A percentile compares a stretch with the other conserved stretches of the same genome.
Conservation (phyloP, 2,888 invertebrate species). For the Drosophila colorata region DNA sequence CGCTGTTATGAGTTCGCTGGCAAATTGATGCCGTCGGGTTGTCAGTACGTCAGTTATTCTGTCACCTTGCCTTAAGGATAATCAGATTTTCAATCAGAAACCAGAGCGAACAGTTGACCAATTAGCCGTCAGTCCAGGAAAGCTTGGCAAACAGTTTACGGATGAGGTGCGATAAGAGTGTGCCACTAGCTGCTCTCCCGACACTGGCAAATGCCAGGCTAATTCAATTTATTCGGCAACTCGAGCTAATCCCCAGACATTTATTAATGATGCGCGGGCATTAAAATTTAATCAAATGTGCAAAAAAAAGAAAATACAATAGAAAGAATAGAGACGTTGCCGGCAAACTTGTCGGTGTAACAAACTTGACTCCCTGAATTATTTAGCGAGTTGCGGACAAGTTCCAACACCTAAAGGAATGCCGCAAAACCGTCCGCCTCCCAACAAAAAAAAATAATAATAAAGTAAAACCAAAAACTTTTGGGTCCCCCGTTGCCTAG, state of each 20-base stretch:
- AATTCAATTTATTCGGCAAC: conserved; percentile 68
- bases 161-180: neutral
- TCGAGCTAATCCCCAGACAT: conserved; percentile 70
- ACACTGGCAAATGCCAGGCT: conserved; percentile 22
- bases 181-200: conserved; percentile 40
- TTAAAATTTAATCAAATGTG: conserved; percentile 84
- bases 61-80: conserved; percentile 39
- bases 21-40: conserved; percentile 42
- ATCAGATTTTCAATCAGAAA: conserved; percentile 57
- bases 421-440: neutral
- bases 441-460: conserved; percentile 1
- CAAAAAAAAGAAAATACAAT: conserved; percentile 18
- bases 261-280: conserved; percentile 82
- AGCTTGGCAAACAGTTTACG: conserved; percentile 31
- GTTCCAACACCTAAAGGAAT: conserved; percentile 66
- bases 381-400: conserved; percentile 76
- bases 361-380: conserved; percentile 61
- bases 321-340: conserved; percentile 10
- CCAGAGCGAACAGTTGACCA: conserved; percentile 35
- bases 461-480: conserved; percentile 19
- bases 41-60: conserved; percentile 8
- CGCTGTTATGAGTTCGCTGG: conserved; percentile 12
- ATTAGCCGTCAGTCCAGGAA: conserved; percentile 47
- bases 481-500: conserved; percentile 31
- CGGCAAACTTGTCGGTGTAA: conserved; percentile 46